A percentile compares a stretch with the other conserved stretches of the same genome.
These are phyloP conservation scores for Anaspis maculata DNA, from an alignment of 2,888 invertebrate species.

Conservation along the genomic window DNA sequence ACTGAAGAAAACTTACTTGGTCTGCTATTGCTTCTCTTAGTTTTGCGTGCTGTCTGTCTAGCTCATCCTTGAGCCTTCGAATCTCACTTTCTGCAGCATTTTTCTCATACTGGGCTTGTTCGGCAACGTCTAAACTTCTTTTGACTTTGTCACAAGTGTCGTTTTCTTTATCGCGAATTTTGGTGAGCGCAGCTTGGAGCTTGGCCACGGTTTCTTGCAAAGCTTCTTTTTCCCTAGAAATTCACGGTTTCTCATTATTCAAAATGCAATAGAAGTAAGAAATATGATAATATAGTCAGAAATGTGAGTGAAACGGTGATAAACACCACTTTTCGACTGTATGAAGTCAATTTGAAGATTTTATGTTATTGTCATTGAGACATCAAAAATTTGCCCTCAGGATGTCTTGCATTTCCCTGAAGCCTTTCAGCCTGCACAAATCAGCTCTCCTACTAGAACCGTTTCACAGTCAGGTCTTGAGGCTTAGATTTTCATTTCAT, in stretches of 20 bases:
- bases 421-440: too few relatives aligned
- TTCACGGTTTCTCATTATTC: too few relatives aligned
- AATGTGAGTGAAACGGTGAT: background rate
- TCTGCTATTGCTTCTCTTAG: slow-evolving; percentile 69
- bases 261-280: too few relatives aligned
- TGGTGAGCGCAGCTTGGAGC: slow-evolving; percentile 56
- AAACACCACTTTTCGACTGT: too few relatives aligned
- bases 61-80: slow-evolving; percentile 65
- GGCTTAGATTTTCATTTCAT: too few relatives aligned
- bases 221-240: slow-evolving; percentile 58
- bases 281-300: slow-evolving; percentile 4
- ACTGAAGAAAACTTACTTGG: slow-evolving; percentile 44
- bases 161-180: slow-evolving; percentile 54
- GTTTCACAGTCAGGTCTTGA: too few relatives aligned
- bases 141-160: slow-evolving; percentile 58
- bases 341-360: too few relatives aligned
- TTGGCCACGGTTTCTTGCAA: slow-evolving; percentile 62
- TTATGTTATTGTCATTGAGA: too few relatives aligned
- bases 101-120: slow-evolving; percentile 70
- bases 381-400: too few relatives aligned
- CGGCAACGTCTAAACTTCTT: slow-evolving; percentile 60
- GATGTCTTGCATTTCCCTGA: too few relatives aligned
- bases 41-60: slow-evolving; percentile 67
- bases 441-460: too few relatives aligned
- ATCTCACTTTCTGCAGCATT: slow-evolving; percentile 68